phyloP scores from a whole-genome alignment of 2,113 vertebrate genomes.

The Pristiophorus japonicus region DNA sequence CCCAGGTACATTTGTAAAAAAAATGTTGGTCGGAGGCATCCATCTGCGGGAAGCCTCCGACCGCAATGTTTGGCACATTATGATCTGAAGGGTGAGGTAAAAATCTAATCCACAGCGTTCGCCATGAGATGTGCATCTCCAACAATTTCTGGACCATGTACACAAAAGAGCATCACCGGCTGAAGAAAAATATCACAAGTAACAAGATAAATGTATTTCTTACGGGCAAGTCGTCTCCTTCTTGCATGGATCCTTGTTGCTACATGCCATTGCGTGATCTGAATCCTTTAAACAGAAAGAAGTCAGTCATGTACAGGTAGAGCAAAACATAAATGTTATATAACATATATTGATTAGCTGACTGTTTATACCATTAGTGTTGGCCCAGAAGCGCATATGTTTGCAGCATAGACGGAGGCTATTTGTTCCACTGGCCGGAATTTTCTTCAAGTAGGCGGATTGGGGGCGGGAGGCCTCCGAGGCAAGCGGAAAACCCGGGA shows the following conservation, averaged over 20 bases:
- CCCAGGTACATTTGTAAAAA: no score
- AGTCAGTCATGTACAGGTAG: background rate
- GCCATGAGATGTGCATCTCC: background rate
- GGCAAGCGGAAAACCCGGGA: no score
- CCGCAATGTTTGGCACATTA: no score
- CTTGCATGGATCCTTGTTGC: background rate
- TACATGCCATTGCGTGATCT: background rate
- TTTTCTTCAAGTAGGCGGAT: no score
- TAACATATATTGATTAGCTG: background rate
- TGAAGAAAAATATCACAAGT: background rate
- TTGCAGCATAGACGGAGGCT: background rate
- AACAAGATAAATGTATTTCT: conserved; percentile 15
- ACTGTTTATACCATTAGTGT: no score
- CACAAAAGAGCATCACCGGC: background rate
- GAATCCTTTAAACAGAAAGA: conserved; percentile 8
- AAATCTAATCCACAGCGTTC: background rate
- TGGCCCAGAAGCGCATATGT: background rate
- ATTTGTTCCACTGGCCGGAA: background rate
- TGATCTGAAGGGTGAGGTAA: background rate
- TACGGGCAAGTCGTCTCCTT: background rate
- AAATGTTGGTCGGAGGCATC: no score
- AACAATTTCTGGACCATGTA: background rate
- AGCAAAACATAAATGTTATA: background rate
- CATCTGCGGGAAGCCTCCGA: no score
- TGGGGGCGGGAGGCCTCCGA: no score